Conservation (phyloP, 2,113 vertebrate genomes). For the Centrocercus urophasianus region DNA sequence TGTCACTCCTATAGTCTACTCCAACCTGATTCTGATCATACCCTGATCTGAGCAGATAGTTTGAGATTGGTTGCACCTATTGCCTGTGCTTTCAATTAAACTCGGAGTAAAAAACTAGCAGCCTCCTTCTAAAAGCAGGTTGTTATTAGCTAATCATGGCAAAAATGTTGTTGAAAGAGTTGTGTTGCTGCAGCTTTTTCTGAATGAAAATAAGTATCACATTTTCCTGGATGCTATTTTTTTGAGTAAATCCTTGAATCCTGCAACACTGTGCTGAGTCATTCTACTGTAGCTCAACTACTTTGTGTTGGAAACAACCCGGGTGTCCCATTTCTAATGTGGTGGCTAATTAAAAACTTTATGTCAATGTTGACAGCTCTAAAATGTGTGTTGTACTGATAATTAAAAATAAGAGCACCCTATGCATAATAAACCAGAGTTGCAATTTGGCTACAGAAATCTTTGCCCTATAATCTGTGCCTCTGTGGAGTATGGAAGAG, state of each 20-base stretch:
- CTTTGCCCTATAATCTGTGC: background rate
- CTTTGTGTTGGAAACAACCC: background rate
- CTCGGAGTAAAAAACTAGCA: background rate
- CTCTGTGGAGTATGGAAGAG: background rate
- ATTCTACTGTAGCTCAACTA: background rate
- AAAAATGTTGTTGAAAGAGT: background rate
- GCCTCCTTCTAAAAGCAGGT: background rate
- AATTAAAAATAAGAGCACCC: slow-evolving; percentile 42
- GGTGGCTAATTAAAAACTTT: background rate
- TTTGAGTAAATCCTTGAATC: background rate
- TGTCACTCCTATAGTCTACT: background rate
- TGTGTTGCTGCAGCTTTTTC: background rate
- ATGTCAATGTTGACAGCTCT: background rate
- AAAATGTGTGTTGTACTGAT: background rate
- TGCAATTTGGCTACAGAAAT: background rate
- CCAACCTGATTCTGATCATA: background rate
- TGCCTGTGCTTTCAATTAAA: background rate
- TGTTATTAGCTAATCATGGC: background rate
- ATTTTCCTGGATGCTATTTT: background rate
- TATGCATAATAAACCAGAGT: background rate
- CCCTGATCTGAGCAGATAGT: background rate
- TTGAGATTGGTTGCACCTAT: background rate
- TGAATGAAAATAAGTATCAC: background rate
- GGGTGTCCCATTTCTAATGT: background rate
- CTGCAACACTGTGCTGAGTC: background rate